These are phyloP conservation scores for Petroica traversi DNA, from an alignment of 2,113 vertebrate species.

Conservation along the genomic window DNA sequence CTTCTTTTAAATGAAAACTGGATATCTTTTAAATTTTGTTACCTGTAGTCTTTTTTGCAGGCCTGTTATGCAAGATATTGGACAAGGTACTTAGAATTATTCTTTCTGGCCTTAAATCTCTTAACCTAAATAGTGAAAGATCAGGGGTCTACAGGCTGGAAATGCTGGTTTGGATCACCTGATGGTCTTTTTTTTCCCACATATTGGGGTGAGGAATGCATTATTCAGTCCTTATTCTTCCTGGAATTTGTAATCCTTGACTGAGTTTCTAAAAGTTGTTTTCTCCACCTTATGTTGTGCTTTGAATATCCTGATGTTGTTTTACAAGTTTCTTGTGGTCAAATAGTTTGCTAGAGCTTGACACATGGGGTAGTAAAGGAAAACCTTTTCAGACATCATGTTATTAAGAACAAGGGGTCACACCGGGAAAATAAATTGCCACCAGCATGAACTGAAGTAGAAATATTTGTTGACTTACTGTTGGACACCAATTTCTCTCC, in stretches of 20 bases:
- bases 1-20: not conserved
- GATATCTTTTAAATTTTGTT: not conserved
- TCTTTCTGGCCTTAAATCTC: not conserved
- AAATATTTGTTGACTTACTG: conserved; percentile 42
- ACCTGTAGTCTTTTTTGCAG: not conserved
- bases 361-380: not conserved
- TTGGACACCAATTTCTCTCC: not conserved
- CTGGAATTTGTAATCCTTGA: not conserved
- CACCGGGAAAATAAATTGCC: conserved; percentile 41
- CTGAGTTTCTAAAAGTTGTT: not conserved
- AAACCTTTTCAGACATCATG: not conserved
- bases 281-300: not conserved
- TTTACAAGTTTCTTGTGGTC: conserved; percentile 12
- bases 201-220: not conserved
- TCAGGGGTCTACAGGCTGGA: not conserved
- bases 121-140: not conserved
- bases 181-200: not conserved
- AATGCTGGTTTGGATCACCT: not conserved
- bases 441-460: conserved; percentile 5
- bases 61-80: not conserved
- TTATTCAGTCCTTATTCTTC: not conserved
- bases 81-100: not conserved
- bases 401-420: conserved; percentile 14
- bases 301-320: not conserved
- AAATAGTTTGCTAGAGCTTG: conserved; percentile 2